Percentiles rank a stretch among this genome's conserved stretches.
phyloP scores from a whole-genome alignment of 1,140 invertebrate genomes.

The Teleogryllus occipitalis region DNA sequence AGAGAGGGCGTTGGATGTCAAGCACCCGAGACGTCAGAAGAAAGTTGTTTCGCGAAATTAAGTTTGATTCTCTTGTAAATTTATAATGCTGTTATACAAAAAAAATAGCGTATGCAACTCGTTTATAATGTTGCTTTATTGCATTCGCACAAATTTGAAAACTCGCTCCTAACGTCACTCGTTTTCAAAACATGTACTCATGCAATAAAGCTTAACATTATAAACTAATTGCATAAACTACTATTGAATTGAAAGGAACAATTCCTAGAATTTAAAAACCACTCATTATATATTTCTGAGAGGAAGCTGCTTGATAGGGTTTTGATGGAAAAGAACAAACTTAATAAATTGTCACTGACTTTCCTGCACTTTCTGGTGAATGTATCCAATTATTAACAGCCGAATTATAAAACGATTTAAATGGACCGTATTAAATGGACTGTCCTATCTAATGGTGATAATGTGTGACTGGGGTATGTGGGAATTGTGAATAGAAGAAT shows the following conservation, averaged over 20 bases:
- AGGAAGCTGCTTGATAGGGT: constrained; percentile 29
- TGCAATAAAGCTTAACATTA: too few species aligned
- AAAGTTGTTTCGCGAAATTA: too few species aligned
- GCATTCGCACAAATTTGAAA: too few species aligned
- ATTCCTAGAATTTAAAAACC: constrained; percentile 29
- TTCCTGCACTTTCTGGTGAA: constrained; percentile 26
- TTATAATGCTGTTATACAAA: too few species aligned
- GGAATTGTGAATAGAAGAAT: constrained; percentile 20
- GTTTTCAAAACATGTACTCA: too few species aligned
- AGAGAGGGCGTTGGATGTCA: too few species aligned
- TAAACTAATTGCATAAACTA: too few species aligned
- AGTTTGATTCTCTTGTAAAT: too few species aligned
- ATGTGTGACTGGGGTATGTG: constrained; percentile 9
- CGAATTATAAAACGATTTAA: constrained; percentile 40
- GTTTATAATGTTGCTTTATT: too few species aligned
- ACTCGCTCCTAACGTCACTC: too few species aligned
- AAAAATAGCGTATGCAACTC: too few species aligned
- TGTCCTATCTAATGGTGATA: constrained; percentile 14
- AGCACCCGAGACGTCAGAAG: too few species aligned
- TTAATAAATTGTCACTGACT: constrained; percentile 31
- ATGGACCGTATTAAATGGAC: constrained; percentile 33
- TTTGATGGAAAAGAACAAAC: constrained; percentile 27
- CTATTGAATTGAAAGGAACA: constrained; percentile 32
- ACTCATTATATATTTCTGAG: constrained; percentile 32
- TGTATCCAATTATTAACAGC: constrained; percentile 28